phyloP scores from a whole-genome alignment of 1,140 invertebrate genomes.

The Tetramorium parvispinum region DNA sequence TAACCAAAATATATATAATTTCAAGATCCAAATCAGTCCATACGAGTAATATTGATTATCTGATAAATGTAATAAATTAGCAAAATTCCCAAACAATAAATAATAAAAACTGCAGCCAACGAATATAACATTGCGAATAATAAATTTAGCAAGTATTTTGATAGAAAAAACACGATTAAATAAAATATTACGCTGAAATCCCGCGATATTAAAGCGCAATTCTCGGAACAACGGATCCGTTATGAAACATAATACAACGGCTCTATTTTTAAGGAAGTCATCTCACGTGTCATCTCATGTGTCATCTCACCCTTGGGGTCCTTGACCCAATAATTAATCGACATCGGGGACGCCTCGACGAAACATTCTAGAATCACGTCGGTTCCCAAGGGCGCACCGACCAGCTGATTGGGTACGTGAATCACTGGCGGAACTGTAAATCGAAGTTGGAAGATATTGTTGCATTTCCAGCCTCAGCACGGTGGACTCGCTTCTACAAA shows the following conservation, averaged over 20 bases:
- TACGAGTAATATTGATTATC: not conserved
- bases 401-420: constrained; percentile 95
- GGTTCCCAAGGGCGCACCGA: constrained; percentile 94
- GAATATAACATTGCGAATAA: not conserved
- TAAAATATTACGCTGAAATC: not conserved
- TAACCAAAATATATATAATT: too few relatives aligned
- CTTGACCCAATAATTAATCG: constrained; percentile 95
- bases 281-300: not conserved
- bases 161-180: not conserved
- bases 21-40: not conserved
- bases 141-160: not conserved
- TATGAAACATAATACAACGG: not conserved
- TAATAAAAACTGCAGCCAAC: not conserved
- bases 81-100: not conserved
- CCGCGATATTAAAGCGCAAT: not conserved
- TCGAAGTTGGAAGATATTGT: constrained; percentile 61
- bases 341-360: constrained; percentile 95
- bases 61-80: not conserved
- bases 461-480: constrained; percentile 23
- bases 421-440: constrained; percentile 94
- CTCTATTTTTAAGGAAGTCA: not conserved
- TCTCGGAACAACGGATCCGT: not conserved
- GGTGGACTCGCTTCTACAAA: constrained; percentile 12
- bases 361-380: constrained; percentile 95
- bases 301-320: constrained; percentile 89